Conservation (phyloP, 2,888 invertebrate species). For the Phengaris alcon region DNA sequence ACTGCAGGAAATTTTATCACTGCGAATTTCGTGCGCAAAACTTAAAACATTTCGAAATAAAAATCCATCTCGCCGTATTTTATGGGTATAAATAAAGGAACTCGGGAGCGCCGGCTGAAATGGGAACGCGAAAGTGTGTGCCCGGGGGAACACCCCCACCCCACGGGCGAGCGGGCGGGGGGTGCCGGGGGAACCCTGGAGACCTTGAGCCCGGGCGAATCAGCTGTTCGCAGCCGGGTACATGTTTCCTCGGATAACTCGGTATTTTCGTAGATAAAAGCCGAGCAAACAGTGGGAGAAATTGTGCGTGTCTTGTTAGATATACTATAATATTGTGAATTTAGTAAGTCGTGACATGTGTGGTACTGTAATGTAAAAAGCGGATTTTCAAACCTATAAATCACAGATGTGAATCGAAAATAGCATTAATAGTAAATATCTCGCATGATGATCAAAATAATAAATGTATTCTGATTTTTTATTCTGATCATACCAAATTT, state of each 20-base stretch:
- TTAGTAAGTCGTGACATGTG: background rate
- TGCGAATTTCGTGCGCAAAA: constrained; percentile 16
- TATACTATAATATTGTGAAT: background rate
- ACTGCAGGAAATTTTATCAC: constrained; percentile 10
- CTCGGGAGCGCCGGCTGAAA: constrained; percentile 40
- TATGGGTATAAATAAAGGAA: constrained; percentile 24
- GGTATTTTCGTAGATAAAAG: constrained; percentile 28
- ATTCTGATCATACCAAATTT: no score
- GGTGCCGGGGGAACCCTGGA: constrained; percentile 41
- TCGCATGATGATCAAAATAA: no score
- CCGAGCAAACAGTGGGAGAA: constrained; percentile 30
- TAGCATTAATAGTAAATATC: no score
- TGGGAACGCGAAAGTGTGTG: constrained; percentile 42
- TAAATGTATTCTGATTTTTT: no score
- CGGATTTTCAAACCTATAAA: background rate
- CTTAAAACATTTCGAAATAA: constrained; percentile 20
- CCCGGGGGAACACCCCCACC: constrained; percentile 35
- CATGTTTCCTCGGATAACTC: constrained; percentile 33
- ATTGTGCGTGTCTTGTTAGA: constrained; percentile 27
- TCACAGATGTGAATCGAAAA: no score
- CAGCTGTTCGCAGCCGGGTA: constrained; percentile 62
- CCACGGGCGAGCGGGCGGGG: constrained; percentile 33
- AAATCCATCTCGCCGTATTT: constrained; percentile 21
- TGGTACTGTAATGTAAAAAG: background rate
- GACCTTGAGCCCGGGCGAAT: constrained; percentile 65